These are phyloP conservation scores for Enteromius argenteus DNA, from an alignment of 2,797 vertebrate genomes.

Conservation along the genomic window DNA sequence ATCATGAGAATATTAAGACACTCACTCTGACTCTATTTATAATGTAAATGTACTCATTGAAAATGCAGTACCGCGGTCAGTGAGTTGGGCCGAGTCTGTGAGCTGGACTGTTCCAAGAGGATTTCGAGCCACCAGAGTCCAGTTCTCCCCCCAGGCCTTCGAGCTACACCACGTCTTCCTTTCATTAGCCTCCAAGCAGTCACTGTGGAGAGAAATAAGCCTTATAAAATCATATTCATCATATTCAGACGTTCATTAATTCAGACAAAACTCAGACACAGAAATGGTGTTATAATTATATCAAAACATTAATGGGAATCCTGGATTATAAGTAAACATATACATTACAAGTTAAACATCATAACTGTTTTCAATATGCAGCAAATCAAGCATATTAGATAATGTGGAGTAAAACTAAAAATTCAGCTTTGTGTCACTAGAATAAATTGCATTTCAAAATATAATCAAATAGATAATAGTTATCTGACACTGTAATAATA, in stretches of 20 bases:
- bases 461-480: background rate
- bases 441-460: background rate
- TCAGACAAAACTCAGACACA: background rate
- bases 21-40: background rate
- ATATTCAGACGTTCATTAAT: constrained; percentile 25
- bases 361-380: background rate
- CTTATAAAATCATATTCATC: constrained; percentile 23
- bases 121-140: constrained; percentile 76
- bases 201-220: constrained; percentile 54
- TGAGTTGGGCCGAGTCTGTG: constrained; percentile 70
- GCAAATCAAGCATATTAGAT: background rate
- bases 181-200: constrained; percentile 34
- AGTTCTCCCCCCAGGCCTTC: constrained; percentile 70
- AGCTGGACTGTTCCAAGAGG: constrained; percentile 71
- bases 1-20: constrained; percentile 9
- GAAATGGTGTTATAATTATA: background rate
- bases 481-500: background rate
- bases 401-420: background rate
- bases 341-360: background rate
- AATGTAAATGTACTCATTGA: background rate
- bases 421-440: background rate
- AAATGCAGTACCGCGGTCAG: constrained; percentile 71
- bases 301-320: background rate
- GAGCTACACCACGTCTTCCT: constrained; percentile 40
- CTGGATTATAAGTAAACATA: background rate